These are phyloP conservation scores for Piezodorus guildinii DNA, from an alignment of 1,140 invertebrate species.

Conservation along the genomic window DNA sequence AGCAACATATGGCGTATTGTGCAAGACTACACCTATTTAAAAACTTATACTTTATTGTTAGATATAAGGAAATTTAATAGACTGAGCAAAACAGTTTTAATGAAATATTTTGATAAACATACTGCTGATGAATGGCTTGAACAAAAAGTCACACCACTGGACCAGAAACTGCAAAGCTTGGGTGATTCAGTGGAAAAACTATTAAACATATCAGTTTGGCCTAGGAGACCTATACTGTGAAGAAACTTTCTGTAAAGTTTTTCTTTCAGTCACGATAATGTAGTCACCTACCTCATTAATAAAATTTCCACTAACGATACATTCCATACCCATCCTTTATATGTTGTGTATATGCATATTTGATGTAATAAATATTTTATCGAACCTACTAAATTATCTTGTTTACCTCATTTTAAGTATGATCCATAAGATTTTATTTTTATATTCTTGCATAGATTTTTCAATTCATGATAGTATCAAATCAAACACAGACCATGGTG, in stretches of 20 bases:
- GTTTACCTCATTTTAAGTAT: no score
- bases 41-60: slow-evolving; percentile 13
- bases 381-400: no score
- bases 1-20: slow-evolving; percentile 18
- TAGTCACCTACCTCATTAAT: no score
- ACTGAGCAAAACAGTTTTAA: slow-evolving; percentile 1
- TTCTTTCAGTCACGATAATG: no score
- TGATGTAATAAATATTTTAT: no score
- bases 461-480: no score
- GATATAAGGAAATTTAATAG: slow-evolving; percentile 18
- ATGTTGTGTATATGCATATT: no score
- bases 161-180: slow-evolving; percentile 10
- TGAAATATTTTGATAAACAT: slow-evolving; percentile 18
- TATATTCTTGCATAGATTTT: no score
- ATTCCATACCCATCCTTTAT: not conserved
- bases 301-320: no score
- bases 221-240: slow-evolving; percentile 18
- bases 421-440: no score
- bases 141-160: slow-evolving; percentile 21
- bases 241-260: not conserved
- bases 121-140: slow-evolving; percentile 25
- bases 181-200: slow-evolving; percentile 16
- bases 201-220: slow-evolving; percentile 21
- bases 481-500: no score
- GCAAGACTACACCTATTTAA: slow-evolving; percentile 13